Percentiles rank a stretch among this genome's conserved stretches.
Evolutionary conservation across 2,797 vertebrate species (phyloP).

Genomic region (Melanitta fusca): DNA sequence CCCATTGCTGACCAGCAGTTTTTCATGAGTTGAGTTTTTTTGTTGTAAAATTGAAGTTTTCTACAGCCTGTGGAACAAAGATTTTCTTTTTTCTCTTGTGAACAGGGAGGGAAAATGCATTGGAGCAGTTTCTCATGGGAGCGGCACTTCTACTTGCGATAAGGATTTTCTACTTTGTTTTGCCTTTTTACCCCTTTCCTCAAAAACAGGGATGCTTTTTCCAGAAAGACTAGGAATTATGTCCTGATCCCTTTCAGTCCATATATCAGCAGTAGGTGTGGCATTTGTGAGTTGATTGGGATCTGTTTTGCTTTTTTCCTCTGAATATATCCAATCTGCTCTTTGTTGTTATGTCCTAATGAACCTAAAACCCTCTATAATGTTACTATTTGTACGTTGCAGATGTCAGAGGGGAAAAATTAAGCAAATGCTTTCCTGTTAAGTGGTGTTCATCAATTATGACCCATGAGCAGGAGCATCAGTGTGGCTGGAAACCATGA

Average conservation of each 20-base stretch:
- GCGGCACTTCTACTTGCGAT: constrained; percentile 37
- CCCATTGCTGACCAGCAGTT: constrained; percentile 43
- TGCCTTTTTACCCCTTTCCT: neutral
- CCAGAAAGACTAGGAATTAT: neutral
- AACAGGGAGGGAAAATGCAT: constrained; percentile 36
- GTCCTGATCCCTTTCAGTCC: constrained; percentile 16
- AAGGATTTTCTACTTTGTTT: constrained; percentile 51
- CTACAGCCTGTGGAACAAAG: constrained; percentile 49
- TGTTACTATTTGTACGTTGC: neutral
- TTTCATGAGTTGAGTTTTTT: constrained; percentile 56
- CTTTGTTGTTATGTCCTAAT: neutral
- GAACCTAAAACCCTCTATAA: neutral
- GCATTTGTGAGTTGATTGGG: neutral
- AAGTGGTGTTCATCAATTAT: neutral
- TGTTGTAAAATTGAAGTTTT: constrained; percentile 60
- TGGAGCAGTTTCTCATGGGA: constrained; percentile 57
- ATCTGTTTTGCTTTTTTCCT: no score
- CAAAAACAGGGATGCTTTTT: neutral
- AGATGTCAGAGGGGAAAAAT: neutral
- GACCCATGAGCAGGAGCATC: fast-evolving
- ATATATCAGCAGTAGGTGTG: neutral
- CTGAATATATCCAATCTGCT: neutral
- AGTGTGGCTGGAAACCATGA: neutral
- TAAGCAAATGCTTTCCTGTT: neutral
- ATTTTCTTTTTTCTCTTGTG: constrained; percentile 57